A percentile compares a stretch with the other conserved stretches of the same genome.
phyloP scores from a whole-genome alignment of 2,888 invertebrate species.

The Pecten maximus region DNA sequence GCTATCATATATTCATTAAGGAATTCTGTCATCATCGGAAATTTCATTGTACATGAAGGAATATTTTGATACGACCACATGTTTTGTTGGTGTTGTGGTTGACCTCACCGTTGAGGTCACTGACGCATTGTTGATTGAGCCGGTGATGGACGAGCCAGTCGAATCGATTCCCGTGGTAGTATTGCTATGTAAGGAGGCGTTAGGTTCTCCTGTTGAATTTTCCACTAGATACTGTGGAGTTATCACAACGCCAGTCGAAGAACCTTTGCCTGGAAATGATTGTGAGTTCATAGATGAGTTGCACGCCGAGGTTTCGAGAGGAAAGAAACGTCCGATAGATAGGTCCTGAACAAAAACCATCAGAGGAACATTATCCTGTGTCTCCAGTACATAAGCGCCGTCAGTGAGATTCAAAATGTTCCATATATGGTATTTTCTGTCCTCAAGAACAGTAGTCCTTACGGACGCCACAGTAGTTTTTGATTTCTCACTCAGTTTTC shows the following conservation, averaged over 20 bases:
- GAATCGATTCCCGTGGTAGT: not conserved
- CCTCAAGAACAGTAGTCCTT: not conserved
- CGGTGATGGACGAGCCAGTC: not conserved
- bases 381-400: not conserved
- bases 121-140: not conserved
- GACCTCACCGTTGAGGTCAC: not conserved
- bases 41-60: slow-evolving; percentile 45
- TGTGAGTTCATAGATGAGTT: not conserved
- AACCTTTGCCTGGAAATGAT: not conserved
- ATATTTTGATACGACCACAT: slow-evolving; percentile 6
- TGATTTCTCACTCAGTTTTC: not conserved
- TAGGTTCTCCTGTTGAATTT: not conserved
- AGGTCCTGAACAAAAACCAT: not conserved
- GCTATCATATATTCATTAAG: slow-evolving; percentile 50
- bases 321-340: not conserved
- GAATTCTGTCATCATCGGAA: slow-evolving; percentile 48
- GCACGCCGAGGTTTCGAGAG: not conserved
- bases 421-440: not conserved
- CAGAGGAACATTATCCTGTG: not conserved
- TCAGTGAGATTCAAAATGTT: not conserved
- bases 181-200: not conserved
- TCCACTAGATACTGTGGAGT: not conserved
- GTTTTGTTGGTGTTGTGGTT: not conserved
- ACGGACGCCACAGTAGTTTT: not conserved
- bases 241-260: not conserved